A percentile compares a stretch with the other conserved stretches of the same genome.
Conservation (phyloP, 2,797 vertebrate genomes). For the Decapterus maruadsi region DNA sequence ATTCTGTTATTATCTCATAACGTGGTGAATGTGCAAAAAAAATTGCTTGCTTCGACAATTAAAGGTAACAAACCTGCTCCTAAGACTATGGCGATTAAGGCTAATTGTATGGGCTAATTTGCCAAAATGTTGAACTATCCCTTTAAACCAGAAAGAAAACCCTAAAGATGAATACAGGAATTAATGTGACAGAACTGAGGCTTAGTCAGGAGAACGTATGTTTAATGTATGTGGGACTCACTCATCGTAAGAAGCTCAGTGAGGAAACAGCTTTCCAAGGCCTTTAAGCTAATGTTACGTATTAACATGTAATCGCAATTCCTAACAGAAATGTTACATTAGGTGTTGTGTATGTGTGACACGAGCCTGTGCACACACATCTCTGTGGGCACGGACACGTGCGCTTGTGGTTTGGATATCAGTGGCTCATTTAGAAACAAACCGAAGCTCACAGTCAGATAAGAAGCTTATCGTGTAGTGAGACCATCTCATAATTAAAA, state of each 20-base stretch:
- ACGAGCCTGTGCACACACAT: not conserved
- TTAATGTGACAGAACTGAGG: not conserved
- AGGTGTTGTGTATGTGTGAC: not conserved
- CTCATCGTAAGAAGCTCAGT: constrained; percentile 2
- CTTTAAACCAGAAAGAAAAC: not conserved
- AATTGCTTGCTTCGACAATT: too few species aligned
- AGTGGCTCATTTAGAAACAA: constrained; percentile 67
- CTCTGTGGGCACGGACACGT: constrained; percentile 10
- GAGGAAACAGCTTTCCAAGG: constrained; percentile 18
- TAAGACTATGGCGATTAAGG: too few species aligned
- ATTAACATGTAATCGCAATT: constrained; percentile 19
- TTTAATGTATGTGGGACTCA: not conserved
- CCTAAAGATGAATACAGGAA: not conserved
- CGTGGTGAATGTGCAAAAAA: too few species aligned
- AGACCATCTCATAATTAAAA: constrained; percentile 80
- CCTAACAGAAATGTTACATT: constrained; percentile 24
- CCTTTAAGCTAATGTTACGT: constrained; percentile 11
- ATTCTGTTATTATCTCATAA: too few species aligned
- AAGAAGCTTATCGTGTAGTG: constrained; percentile 73
- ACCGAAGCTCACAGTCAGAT: constrained; percentile 68
- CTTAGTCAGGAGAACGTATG: not conserved
- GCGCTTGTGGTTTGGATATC: constrained; percentile 47
- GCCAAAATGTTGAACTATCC: not conserved
- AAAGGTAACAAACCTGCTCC: too few species aligned
- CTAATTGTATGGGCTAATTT: too few species aligned